Base-by-base conservation (phyloP, 2,113 vertebrate species). In the Pseudopodoces humilis region DNA sequence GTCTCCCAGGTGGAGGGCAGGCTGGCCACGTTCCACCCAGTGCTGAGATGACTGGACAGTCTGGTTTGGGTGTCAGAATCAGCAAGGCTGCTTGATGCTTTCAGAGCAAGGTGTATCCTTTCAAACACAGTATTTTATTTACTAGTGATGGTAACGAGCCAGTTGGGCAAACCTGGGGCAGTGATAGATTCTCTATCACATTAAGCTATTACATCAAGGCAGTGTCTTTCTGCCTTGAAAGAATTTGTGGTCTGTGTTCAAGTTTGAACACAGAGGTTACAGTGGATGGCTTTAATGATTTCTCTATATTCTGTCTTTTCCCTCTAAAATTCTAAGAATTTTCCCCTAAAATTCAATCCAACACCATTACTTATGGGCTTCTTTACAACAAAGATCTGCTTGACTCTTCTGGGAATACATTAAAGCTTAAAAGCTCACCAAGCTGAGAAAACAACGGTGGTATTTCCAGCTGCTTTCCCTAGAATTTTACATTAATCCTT, bases 391-490 rank as follows among this genome's bases (percentile, higher is more conserved):
- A 80, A 76, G 63, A 80, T 69, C 37, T 80, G 13, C 70, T 74
- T 49, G 46, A 80, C n/a, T 90, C 63, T 72, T 90, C 41, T 31
- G 46, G 63, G 85, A 94, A 88, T 35, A 21, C 46, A 77, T 69
- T 77, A 62, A 60, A 86, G 25, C 55, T 83, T 76, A 92, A 90
- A 88, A 88, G 46, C 59, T 71, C 13, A 9, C n/a, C 63, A 88
- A 69, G 33, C 67, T 86, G 59, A 72, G 67, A 92, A 94, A 93
- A 95, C 55, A 74, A 74, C 43, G 0, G 0, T 62, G 63, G 2
- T 92, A 86, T 55, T 93, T 92, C 74, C 82, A 91, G 70, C 70
- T 93, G 78, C 70, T 79, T 90, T 72, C 41, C 81, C n/a, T 31
- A 80, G 49, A 90, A 90, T 46, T 68, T 63, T 70, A 60, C 33